Percentiles rank a stretch among this genome's conserved stretches.
phyloP scores from a whole-genome alignment of 2,888 invertebrate genomes.

The Slavum lentiscoides region DNA sequence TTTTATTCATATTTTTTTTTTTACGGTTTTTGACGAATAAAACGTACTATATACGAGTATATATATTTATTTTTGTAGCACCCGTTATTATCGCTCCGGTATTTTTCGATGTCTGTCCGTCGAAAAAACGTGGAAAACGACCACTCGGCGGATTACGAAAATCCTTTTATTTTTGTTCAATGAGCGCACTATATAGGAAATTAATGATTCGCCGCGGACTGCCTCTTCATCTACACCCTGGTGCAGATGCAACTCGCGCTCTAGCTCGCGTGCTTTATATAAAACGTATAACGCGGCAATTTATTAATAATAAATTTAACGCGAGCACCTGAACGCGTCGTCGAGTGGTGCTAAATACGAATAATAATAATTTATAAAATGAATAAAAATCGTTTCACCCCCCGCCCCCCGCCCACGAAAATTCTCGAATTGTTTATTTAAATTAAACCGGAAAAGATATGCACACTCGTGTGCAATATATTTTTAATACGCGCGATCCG shows the following conservation, averaged over 20 bases:
- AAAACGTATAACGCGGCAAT: no score
- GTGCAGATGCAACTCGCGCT: no score
- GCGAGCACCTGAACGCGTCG: no score
- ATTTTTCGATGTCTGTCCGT: slow-evolving; percentile 3
- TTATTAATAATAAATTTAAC: no score
- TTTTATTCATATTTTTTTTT: not conserved
- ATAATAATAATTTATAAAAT: no score
- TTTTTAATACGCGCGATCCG: not conserved
- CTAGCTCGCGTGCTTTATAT: no score
- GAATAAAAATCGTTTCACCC: no score
- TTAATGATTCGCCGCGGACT: slow-evolving; percentile 3
- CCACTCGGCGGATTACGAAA: not conserved
- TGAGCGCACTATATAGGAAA: not conserved
- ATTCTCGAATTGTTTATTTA: slow-evolving; percentile 12
- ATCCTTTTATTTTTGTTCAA: not conserved
- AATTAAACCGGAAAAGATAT: not conserved
- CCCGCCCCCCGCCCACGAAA: not conserved
- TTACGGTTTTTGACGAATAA: slow-evolving; percentile 1
- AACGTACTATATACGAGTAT: not conserved
- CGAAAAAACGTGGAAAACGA: not conserved
- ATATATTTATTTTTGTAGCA: not conserved
- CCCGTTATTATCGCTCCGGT: not conserved
- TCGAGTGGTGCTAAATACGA: no score
- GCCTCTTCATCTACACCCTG: no score
- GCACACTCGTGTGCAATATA: not conserved